Evolutionary conservation across 2,113 vertebrate species (phyloP).

Genomic region (Struthidea cinerea): DNA sequence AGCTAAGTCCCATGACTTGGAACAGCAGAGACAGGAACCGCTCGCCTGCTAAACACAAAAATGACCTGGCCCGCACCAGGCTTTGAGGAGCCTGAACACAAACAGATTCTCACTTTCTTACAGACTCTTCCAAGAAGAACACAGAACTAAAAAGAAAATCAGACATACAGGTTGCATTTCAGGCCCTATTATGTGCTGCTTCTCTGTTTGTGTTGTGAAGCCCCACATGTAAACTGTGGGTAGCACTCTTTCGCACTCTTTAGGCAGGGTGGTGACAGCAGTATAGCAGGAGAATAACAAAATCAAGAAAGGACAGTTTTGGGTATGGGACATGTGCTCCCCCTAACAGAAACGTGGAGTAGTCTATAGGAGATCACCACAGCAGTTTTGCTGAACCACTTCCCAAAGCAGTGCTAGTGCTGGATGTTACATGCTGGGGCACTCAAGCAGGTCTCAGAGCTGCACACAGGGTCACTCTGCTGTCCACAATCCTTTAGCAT

Average conservation of each 20-base stretch:
- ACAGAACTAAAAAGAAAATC: not conserved
- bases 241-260: not conserved
- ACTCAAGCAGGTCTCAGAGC: not conserved
- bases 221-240: not conserved
- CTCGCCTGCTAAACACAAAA: not conserved
- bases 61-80: accelerated
- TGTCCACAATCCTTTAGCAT: not conserved
- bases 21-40: not conserved
- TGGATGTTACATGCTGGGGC: not conserved
- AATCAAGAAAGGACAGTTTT: not conserved
- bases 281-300: not conserved
- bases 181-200: not conserved
- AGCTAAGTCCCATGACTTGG: not conserved
- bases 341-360: accelerated
- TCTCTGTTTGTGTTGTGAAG: not conserved
- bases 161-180: not conserved
- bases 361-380: not conserved
- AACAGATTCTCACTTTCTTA: not conserved
- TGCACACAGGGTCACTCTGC: not conserved
- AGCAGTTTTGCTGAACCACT: not conserved
- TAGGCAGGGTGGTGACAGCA: not conserved
- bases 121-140: not conserved
- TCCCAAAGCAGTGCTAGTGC: not conserved
- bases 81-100: not conserved
- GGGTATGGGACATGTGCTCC: not conserved